These are phyloP conservation scores for Hetaerina americana DNA, from an alignment of 1,140 invertebrate genomes.

Conservation along the genomic window DNA sequence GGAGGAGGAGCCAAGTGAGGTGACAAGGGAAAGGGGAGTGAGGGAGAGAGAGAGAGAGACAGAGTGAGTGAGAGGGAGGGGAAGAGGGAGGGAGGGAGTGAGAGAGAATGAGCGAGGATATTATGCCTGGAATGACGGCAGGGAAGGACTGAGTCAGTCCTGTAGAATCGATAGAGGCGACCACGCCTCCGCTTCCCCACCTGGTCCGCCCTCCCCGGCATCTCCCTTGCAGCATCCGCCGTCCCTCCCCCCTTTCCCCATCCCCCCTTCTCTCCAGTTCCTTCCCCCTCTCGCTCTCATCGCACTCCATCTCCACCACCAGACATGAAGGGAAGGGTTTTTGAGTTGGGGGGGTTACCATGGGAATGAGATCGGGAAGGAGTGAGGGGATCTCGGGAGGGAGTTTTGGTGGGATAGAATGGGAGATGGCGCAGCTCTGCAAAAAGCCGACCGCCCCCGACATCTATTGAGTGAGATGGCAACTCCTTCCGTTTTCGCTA, in stretches of 20 bases:
- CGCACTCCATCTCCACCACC: not conserved
- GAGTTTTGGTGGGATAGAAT: too few relatives aligned
- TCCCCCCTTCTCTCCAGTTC: too few relatives aligned
- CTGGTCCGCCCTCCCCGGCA: not conserved
- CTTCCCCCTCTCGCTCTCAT: not conserved
- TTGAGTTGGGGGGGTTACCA: not conserved
- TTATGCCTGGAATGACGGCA: not conserved
- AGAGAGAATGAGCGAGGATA: not conserved
- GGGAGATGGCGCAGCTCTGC: not conserved
- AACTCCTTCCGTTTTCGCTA: not conserved
- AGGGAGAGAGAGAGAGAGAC: not conserved
- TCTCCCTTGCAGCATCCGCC: not conserved
- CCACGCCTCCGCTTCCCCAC: not conserved
- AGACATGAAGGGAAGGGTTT: not conserved
- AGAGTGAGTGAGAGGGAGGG: not conserved
- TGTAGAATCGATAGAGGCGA: not conserved
- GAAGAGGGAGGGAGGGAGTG: not conserved
- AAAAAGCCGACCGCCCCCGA: not conserved
- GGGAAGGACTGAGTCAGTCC: not conserved
- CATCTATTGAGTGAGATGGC: not conserved
- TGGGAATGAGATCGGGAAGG: not conserved
- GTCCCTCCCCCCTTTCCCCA: not conserved
- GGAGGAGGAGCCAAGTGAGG: too few relatives aligned
- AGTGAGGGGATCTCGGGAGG: not conserved
- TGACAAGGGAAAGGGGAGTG: too few relatives aligned